These are phyloP conservation scores for Eupleurogrammus muticus DNA, from an alignment of 2,797 vertebrate genomes.

Conservation along the genomic window DNA sequence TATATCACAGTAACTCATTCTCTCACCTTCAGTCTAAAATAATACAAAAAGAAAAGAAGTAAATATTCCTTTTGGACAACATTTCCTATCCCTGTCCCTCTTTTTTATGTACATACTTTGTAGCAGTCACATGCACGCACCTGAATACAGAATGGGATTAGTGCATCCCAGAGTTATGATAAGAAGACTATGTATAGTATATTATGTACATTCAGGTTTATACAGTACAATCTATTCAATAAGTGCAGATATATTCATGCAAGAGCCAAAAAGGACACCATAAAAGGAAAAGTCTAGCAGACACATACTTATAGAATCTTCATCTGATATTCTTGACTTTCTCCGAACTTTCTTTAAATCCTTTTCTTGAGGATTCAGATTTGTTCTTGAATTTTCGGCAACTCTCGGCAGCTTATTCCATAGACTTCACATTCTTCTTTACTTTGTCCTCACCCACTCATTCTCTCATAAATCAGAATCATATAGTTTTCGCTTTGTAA, in stretches of 20 bases:
- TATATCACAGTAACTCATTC: slow-evolving; percentile 71
- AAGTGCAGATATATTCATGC: slow-evolving; percentile 88
- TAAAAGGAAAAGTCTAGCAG: slow-evolving; percentile 72
- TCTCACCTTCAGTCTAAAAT: slow-evolving; percentile 78
- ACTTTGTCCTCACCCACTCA: slow-evolving; percentile 25
- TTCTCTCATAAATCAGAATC: slow-evolving; percentile 29
- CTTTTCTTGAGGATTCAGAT: slow-evolving; percentile 38
- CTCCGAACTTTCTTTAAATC: slow-evolving; percentile 52
- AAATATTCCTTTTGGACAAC: slow-evolving; percentile 72
- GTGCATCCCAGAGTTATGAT: slow-evolving; percentile 82
- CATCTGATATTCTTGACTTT: slow-evolving; percentile 55
- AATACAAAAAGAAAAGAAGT: slow-evolving; percentile 72
- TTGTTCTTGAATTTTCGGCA: slow-evolving; percentile 35
- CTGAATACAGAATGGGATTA: slow-evolving; percentile 80
- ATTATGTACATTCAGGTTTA: slow-evolving; percentile 89
- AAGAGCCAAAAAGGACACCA: slow-evolving; percentile 78
- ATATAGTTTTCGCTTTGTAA: slow-evolving; percentile 45
- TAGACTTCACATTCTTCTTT: slow-evolving; percentile 15
- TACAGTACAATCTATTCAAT: slow-evolving; percentile 88
- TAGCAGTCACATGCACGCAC: slow-evolving; percentile 81
- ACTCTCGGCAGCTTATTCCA: slow-evolving; percentile 41
- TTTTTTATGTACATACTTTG: slow-evolving; percentile 72
- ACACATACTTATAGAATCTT: slow-evolving; percentile 68
- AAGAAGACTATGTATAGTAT: slow-evolving; percentile 84
- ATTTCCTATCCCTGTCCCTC: slow-evolving; percentile 56